Conservation (phyloP, 2,797 vertebrate genomes). For the Protonibea diacanthus region DNA sequence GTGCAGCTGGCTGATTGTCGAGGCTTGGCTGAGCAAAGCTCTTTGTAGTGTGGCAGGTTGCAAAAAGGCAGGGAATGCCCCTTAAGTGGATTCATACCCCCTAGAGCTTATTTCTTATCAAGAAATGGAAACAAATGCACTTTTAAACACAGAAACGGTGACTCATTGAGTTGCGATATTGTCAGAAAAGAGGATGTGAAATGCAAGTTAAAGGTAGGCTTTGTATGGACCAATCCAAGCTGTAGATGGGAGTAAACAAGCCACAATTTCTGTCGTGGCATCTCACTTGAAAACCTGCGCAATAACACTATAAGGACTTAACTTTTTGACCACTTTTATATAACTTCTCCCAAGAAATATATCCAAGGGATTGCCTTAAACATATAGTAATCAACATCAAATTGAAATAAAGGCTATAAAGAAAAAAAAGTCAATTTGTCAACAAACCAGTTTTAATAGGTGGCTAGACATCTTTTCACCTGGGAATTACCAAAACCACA, state of each 20-base stretch:
- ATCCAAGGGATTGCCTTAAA: neutral
- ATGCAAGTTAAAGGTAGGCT: constrained; percentile 1
- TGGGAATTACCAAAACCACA: constrained; percentile 4
- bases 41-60: constrained; percentile 85
- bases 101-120: constrained; percentile 51
- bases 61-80: constrained; percentile 74
- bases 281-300: neutral
- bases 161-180: neutral
- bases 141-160: constrained; percentile 17
- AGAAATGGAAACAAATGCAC: constrained; percentile 39
- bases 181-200: constrained; percentile 1
- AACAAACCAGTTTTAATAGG: neutral
- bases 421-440: neutral
- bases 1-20: constrained; percentile 83
- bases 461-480: neutral
- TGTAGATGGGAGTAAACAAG: constrained; percentile 6
- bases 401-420: neutral
- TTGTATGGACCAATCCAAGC: too few relatives aligned
- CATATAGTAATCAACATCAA: neutral
- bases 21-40: constrained; percentile 67
- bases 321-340: neutral
- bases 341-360: neutral
- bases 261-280: neutral
- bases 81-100: constrained; percentile 50
- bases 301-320: neutral